Base-by-base conservation (phyloP, 2,797 vertebrate species). In the Cyprinodon diabolis region DNA sequence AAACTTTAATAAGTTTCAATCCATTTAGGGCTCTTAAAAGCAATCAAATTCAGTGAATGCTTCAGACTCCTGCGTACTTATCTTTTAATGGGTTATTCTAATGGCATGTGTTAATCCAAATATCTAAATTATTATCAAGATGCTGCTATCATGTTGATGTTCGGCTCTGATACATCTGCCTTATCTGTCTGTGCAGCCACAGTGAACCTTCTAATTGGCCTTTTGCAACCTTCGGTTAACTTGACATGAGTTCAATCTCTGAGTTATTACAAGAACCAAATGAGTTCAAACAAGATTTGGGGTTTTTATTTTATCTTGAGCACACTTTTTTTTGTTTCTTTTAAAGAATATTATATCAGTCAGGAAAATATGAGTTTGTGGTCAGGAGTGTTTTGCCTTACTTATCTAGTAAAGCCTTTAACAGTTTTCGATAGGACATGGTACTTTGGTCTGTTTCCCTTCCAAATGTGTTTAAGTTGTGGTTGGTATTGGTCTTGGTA, bases 51-150 rank as follows among this genome's bases (percentile, higher is more conserved):
- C 35, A 63, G 72, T 69, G 78, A 82, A 82, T 73, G 85, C 81
- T 79, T 85, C 82, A 62, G 40, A 84, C 77, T 81, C 85, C 74
- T 63, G 73, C 68, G 51, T 71, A 88, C 82, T 90, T 92, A 92
- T 92, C 93, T 90, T 91, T 90, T 93, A 90, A 91, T 92, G 77
- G 88, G 74, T 86, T 87, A 84, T 90, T 92, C 89, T 86, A 88
- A 89, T 89, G 71, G 84, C 72, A 69, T 79, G 67, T 68, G 84
- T 75, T 93, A 93, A 94, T 93, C 84, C 87, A 84, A 79, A 84
- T 90, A 94, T 94, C 93, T 93, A 88, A 91, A 93, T 92, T 89
- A 88, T 83, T 80, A 93, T 95, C 89, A 86, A 89, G 89, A 82
- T 90, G 81, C 80, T 69, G 82, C 43, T 69, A 86, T 84, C 84